A percentile compares a stretch with the other conserved stretches of the same genome.
phyloP scores from a whole-genome alignment of 2,888 invertebrate genomes.

The Leucania comma region DNA sequence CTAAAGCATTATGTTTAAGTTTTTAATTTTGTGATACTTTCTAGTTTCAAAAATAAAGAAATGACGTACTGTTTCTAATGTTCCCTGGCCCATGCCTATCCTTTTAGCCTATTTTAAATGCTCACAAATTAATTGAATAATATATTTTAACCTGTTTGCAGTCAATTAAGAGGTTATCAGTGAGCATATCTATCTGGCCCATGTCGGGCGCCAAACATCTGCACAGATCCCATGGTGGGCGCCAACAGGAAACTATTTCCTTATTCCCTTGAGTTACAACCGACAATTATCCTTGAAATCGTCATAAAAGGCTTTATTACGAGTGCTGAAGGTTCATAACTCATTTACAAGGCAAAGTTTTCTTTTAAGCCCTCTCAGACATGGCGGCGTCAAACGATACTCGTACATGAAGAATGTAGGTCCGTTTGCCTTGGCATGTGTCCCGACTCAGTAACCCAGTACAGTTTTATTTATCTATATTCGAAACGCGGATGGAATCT shows the following conservation, averaged over 20 bases:
- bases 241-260: conserved; percentile 49
- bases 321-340: conserved; percentile 37
- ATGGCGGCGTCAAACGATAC: conserved; percentile 56
- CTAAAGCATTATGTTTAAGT: no score
- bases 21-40: no score
- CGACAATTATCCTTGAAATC: conserved; percentile 33
- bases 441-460: conserved; percentile 61
- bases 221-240: conserved; percentile 32
- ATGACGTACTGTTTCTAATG: no score
- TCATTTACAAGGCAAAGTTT: conserved; percentile 39
- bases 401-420: conserved; percentile 35
- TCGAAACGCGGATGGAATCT: conserved; percentile 33
- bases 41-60: no score
- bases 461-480: conserved; percentile 52
- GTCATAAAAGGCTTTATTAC: conserved; percentile 37
- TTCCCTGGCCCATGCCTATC: no score
- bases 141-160: no score
- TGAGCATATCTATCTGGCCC: neutral
- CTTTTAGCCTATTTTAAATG: no score
- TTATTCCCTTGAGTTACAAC: conserved; percentile 14
- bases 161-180: no score
- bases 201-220: conserved; percentile 33
- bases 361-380: conserved; percentile 51
- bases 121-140: no score
- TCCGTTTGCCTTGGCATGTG: conserved; percentile 59